Conservation (phyloP, 2,797 vertebrate genomes). For the Neopelma chrysocephalum region DNA sequence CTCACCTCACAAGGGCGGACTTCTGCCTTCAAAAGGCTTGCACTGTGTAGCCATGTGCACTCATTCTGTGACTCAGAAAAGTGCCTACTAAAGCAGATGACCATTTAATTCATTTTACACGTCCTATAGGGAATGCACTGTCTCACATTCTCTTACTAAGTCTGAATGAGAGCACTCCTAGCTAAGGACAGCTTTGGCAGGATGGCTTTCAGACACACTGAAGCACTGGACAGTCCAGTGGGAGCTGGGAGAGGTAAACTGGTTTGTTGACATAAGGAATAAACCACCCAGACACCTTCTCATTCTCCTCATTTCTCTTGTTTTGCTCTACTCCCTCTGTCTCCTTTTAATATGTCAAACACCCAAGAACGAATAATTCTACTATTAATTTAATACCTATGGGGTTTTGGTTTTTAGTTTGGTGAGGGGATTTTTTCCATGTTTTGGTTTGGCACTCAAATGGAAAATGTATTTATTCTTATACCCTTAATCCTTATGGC, state of each 20-base stretch:
- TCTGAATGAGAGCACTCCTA: not conserved
- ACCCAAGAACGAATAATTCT: not conserved
- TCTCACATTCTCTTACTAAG: not conserved
- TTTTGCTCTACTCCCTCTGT: not conserved
- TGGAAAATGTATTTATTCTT: not conserved
- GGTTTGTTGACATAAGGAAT: not conserved
- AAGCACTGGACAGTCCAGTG: not conserved
- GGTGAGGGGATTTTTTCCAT: not conserved
- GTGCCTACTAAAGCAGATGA: not conserved
- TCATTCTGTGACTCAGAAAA: not conserved
- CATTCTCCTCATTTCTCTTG: not conserved
- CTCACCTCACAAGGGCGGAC: not conserved
- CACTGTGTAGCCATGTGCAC: not conserved
- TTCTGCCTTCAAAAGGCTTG: not conserved
- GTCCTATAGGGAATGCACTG: not conserved
- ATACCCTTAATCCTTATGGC: not conserved
- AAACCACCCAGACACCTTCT: not conserved
- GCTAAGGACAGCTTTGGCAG: not conserved
- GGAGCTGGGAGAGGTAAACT: not conserved
- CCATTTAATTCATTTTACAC: not conserved
- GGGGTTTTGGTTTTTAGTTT: not conserved
- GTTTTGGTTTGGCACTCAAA: not conserved
- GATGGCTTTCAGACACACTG: not conserved
- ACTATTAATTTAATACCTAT: not conserved
- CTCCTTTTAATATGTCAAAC: not conserved